phyloP scores from a whole-genome alignment of 2,113 vertebrate genomes.

The Solea solea region DNA sequence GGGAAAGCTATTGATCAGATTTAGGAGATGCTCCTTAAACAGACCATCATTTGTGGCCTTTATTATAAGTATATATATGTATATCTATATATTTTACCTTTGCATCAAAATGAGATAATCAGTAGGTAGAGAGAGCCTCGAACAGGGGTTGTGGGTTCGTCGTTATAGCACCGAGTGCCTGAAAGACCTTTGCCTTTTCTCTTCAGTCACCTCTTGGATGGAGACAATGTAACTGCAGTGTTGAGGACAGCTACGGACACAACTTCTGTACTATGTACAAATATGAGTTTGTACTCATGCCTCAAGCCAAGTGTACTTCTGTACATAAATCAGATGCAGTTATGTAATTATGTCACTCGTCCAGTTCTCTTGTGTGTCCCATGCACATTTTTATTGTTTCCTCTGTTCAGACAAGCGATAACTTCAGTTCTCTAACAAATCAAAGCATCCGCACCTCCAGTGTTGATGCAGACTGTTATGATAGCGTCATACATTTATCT shows the following conservation, averaged over 20 bases:
- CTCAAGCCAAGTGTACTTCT: constrained; percentile 55
- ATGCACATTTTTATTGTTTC: constrained; percentile 7
- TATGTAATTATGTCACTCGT: constrained; percentile 12
- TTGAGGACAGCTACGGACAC: constrained; percentile 52
- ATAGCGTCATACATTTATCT: constrained; percentile 17
- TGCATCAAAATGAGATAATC: constrained; percentile 76
- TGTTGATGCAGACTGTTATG: constrained; percentile 36
- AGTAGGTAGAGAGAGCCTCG: constrained; percentile 46
- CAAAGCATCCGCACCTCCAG: constrained; percentile 3
- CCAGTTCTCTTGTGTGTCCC: constrained; percentile 6
- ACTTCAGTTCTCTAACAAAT: not conserved
- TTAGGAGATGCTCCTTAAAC: constrained; percentile 30
- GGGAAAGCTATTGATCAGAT: constrained; percentile 32
- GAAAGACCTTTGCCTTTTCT: constrained; percentile 66
- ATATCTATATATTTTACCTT: constrained; percentile 71
- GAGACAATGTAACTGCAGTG: constrained; percentile 61
- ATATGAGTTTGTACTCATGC: constrained; percentile 40
- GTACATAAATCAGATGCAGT: constrained; percentile 30
- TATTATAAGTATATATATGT: constrained; percentile 61
- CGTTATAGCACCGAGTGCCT: constrained; percentile 70
- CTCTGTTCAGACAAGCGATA: constrained; percentile 17
- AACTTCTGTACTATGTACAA: constrained; percentile 51
- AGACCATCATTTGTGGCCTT: constrained; percentile 75
- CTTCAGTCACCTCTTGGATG: constrained; percentile 51
- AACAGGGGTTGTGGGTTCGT: constrained; percentile 35